These are phyloP conservation scores for Dicyrtomina minuta DNA, from an alignment of 2,888 invertebrate genomes.

Conservation along the genomic window DNA sequence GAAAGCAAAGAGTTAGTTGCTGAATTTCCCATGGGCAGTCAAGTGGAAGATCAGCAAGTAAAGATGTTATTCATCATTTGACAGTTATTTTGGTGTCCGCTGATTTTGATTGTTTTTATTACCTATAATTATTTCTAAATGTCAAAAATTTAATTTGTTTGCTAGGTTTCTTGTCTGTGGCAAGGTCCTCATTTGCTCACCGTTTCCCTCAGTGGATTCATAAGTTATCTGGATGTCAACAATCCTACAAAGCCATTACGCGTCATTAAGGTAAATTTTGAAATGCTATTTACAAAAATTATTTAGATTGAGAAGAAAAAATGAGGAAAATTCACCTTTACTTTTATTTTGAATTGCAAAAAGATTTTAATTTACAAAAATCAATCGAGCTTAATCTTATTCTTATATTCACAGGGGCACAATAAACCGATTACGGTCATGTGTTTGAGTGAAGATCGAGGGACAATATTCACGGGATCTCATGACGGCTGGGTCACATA, in stretches of 20 bases:
- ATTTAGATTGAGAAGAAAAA: neutral
- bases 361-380: neutral
- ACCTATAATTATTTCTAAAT: constrained; percentile 1
- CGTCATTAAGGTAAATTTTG: constrained; percentile 68
- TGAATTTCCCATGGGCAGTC: constrained; percentile 82
- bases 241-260: constrained; percentile 78
- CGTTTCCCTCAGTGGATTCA: constrained; percentile 92
- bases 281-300: too few relatives aligned
- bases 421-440: constrained; percentile 96
- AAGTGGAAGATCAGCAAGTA: constrained; percentile 84
- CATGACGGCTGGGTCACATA: constrained; percentile 87
- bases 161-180: constrained; percentile 90
- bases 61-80: too few relatives aligned
- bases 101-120: neutral
- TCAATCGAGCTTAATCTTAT: constrained; percentile 25
- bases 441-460: constrained; percentile 71
- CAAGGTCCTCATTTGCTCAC: constrained; percentile 83
- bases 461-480: constrained; percentile 84
- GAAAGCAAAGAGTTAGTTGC: constrained; percentile 72
- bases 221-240: constrained; percentile 87
- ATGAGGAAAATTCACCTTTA: neutral
- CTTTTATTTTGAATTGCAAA: constrained; percentile 10
- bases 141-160: neutral
- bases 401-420: constrained; percentile 72
- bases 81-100: neutral